Percentiles rank a stretch among this genome's conserved stretches.
Evolutionary conservation across 2,888 invertebrate species (phyloP).

Genomic region (Sceliomorpha sp.): DNA sequence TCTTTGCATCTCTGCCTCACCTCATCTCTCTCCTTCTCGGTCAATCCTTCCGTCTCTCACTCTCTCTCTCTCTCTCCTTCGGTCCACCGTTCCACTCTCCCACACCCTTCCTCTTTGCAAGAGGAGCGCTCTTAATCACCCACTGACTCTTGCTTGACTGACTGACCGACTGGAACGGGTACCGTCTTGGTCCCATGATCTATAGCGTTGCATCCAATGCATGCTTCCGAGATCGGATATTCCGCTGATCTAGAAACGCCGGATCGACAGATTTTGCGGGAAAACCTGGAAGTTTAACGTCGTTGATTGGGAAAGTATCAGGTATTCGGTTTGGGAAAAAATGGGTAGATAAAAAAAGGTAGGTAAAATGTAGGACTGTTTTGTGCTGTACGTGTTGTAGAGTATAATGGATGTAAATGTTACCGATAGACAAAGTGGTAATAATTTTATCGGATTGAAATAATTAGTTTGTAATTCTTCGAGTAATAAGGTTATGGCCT

Average conservation of each 20-base stretch:
- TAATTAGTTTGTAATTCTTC: too few relatives aligned
- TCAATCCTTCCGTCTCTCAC: slow-evolving; percentile 18
- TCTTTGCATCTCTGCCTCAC: slow-evolving; percentile 22
- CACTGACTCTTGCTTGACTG: slow-evolving; percentile 58
- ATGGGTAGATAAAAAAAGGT: too few relatives aligned
- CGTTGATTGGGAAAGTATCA: too few relatives aligned
- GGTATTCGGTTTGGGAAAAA: too few relatives aligned
- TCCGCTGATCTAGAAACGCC: slow-evolving; percentile 6
- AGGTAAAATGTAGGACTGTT: too few relatives aligned
- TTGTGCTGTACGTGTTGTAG: too few relatives aligned
- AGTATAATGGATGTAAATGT: too few relatives aligned
- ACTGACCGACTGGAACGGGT: slow-evolving; percentile 59
- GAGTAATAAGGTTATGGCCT: too few relatives aligned
- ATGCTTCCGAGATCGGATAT: slow-evolving; percentile 6
- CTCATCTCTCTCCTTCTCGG: slow-evolving; percentile 15
- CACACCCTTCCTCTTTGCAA: slow-evolving; percentile 49
- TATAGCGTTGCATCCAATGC: slow-evolving; percentile 7
- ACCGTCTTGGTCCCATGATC: slow-evolving; percentile 38
- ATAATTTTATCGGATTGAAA: too few relatives aligned
- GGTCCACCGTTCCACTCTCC: slow-evolving; percentile 51
- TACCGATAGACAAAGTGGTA: too few relatives aligned
- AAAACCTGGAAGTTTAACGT: too few relatives aligned
- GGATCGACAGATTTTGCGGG: too few relatives aligned
- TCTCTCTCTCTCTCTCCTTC: slow-evolving; percentile 44
- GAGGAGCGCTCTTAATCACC: slow-evolving; percentile 58